Evolutionary conservation across 2,113 vertebrate species (phyloP), one percentile per base, ranked within the genome.

Genomic region (Callospermophilus lateralis): DNA sequence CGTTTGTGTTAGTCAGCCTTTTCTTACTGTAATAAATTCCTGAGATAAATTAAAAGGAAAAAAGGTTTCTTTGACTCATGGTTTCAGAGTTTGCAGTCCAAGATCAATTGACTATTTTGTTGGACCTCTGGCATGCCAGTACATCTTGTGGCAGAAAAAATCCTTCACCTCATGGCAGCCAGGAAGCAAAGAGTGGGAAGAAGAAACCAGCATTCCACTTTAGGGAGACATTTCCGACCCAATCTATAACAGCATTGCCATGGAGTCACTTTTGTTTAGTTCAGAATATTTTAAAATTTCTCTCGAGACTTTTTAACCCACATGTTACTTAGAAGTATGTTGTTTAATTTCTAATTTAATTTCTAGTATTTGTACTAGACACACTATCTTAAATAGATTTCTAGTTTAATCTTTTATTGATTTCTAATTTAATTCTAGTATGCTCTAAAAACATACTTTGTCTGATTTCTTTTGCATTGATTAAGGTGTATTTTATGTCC

Each of bases 271-370:
- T 58, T 20, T 58, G 2, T 58, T 58, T 58, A 26, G 13, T 74
- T 74, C 20, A 48, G 68, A 84, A 61, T 68, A 58, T 63, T 78
- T 88, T n/a, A 42, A n/a, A 89, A 74, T 83, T 83, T 94, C 61
- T 84, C 30, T 55, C 67, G 48, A 84, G 58, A 79, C 51, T 61
- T 84, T 17, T 58, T 94, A 89, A 68, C n/a, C 22, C 42, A 39
- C 30, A 3, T 84, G 58, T 89, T 48, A 68, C 68, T 77, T 90
- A 84, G 26, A 89, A 76, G 30, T 76, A 45, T 76, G 68, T 68
- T 83, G 53, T 58, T 58, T 58, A 77, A 74, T 84, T 94, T 94
- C 55, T 67, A 65, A 51, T 45, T 45, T 45, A 45, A 45, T 45
- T 45, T 45, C 45, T 45, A 45, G 74, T 81, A 89, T 74, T 89